These are phyloP conservation scores for Notoglanidium macrostoma DNA, from an alignment of 2,797 vertebrate genomes.

Conservation along the genomic window DNA sequence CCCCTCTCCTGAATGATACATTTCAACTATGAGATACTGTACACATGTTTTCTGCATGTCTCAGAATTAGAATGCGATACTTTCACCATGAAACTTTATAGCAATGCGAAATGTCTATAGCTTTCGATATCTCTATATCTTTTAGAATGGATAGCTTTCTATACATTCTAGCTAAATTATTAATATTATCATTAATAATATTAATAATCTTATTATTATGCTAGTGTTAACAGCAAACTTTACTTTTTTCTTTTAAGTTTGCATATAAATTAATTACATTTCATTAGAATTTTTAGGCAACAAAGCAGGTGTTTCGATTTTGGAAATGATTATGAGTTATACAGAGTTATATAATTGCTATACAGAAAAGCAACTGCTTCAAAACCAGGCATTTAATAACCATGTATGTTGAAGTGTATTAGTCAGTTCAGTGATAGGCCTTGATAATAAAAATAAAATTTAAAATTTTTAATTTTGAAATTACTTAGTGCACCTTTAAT, in stretches of 20 bases:
- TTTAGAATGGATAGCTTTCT: background rate
- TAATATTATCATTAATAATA: no score
- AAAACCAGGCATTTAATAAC: background rate
- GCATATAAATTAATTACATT: background rate
- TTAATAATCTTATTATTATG: background rate
- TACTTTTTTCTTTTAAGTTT: no score
- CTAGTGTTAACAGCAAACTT: background rate
- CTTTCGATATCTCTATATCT: background rate
- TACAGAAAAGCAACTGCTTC: background rate
- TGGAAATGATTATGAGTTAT: background rate
- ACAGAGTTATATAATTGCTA: background rate
- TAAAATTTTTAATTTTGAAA: background rate
- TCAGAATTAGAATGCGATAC: background rate
- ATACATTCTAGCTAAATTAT: background rate
- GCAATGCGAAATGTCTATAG: background rate
- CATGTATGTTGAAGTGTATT: background rate
- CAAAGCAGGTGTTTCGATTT: background rate
- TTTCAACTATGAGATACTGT: background rate
- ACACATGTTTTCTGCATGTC: background rate
- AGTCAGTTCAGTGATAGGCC: background rate
- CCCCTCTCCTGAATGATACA: background rate
- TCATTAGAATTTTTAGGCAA: background rate
- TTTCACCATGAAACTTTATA: background rate
- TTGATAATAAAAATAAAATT: no score
- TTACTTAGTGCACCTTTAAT: background rate